Base-by-base conservation (phyloP, 2,888 invertebrate genomes). In the Agrilus cyanescens region DNA sequence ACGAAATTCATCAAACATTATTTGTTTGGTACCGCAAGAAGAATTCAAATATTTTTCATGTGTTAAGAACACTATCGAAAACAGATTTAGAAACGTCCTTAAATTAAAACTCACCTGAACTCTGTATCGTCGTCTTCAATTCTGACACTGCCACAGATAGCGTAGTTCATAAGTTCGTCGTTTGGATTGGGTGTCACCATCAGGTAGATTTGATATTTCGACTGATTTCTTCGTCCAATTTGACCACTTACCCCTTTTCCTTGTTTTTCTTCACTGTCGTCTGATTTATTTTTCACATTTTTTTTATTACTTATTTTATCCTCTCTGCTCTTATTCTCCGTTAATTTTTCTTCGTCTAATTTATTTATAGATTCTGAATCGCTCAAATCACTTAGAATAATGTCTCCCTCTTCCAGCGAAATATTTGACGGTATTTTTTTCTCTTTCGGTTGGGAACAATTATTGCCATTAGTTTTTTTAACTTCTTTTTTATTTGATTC, bases 121-220 rank as follows among this genome's bases (percentile, higher is more conserved):
- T 25, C 38, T 12, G 16, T 40, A 15, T 46, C 37, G 25, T 36
- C 33, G 42, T 43, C 50, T 45, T 43, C 44, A 15, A 41, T 39
- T 7, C 52, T 41, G 32, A 50, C 49, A 43, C 48, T 54, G n/a
- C 57, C 57, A 34, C 54, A 41, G 16, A 55, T 37, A 2, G 57
- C 58, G 49, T 54, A 58, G 45, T 57, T 57, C 58, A 59, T 57
- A 32, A 57, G 41, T 15, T 57, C 56, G 34, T 57, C 56, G 25
- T 56, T 53, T 10, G 43, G 32, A n/a, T 46, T 38, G n/a, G 40
- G 41, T 6, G 20, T 38, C 33, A 15, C 37, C 36, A 40, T 46
- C 44, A 48, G 13, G 44, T 38, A 16, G 37, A 42, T 38, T 41
- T 16, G n/a, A 4, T 39, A 12, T 32, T 38, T 46, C 41, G 12